A percentile compares a stretch with the other conserved stretches of the same genome.
Conservation (phyloP, 2,888 invertebrate species). For the Melanotus villosus region DNA sequence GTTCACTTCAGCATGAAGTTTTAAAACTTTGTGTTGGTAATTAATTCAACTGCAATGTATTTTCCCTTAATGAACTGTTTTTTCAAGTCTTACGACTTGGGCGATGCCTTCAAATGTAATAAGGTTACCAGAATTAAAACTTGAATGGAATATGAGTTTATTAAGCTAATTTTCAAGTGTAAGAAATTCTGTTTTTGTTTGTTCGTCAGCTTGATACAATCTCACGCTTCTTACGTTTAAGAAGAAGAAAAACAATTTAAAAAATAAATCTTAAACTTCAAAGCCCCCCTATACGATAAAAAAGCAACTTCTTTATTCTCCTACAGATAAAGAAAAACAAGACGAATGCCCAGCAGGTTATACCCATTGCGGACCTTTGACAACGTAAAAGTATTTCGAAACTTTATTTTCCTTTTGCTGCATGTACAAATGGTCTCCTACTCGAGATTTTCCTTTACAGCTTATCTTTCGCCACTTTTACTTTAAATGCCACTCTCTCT, state of each 20-base stretch:
- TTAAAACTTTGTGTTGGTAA: no score
- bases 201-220: no score
- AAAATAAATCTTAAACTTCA: background rate
- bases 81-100: no score
- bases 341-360: constrained; percentile 7
- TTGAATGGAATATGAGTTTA: no score
- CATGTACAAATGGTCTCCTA: constrained; percentile 16
- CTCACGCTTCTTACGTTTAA: no score
- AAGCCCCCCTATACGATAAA: background rate
- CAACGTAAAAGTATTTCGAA: constrained; percentile 20
- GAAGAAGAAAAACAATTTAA: background rate
- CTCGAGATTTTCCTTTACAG: constrained; percentile 17
- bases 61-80: no score
- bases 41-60: no score
- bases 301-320: background rate
- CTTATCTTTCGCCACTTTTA: constrained; percentile 19
- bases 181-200: no score
- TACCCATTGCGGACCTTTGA: constrained; percentile 8
- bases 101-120: no score
- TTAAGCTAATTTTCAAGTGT: no score
- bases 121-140: no score
- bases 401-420: constrained; percentile 14
- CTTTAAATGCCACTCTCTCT: constrained; percentile 14
- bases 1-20: background rate
- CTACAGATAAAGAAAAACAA: background rate